A percentile compares a stretch with the other conserved stretches of the same genome.
Conservation (phyloP, 2,113 vertebrate species). For the Elephantulus edwardii region DNA sequence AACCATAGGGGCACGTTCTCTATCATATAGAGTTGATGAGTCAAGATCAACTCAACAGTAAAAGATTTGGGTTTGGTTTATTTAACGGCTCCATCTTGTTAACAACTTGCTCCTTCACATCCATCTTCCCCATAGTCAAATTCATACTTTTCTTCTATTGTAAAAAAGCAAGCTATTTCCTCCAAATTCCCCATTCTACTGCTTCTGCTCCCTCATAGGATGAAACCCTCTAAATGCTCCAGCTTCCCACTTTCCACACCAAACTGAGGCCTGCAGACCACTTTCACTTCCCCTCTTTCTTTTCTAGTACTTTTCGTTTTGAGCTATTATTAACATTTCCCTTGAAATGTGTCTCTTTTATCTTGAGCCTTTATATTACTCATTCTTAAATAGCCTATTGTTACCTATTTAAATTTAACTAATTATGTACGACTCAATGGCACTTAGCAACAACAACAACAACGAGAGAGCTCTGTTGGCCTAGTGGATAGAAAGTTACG, state of each 20-base stretch:
- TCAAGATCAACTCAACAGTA: no score
- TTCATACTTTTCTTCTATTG: neutral
- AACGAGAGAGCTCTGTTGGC: no score
- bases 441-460: no score
- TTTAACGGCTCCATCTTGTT: neutral
- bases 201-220: neutral
- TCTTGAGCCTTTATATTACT: neutral
- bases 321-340: slow-evolving; percentile 33
- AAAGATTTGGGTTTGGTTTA: no score
- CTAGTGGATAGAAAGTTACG: no score
- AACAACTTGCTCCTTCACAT: neutral
- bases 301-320: neutral
- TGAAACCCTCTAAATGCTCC: neutral
- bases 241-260: neutral
- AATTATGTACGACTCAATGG: no score
- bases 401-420: slow-evolving; percentile 10
- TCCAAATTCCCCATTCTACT: neutral
- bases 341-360: slow-evolving; percentile 30
- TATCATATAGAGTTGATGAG: no score
- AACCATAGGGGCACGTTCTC: no score
- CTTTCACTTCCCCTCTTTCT: slow-evolving; percentile 4
- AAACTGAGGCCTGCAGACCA: neutral
- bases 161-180: neutral
- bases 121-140: neutral
- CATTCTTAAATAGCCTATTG: slow-evolving; percentile 15